Conservation (phyloP, 2,888 invertebrate species). For the Mesorhabditis belari region DNA sequence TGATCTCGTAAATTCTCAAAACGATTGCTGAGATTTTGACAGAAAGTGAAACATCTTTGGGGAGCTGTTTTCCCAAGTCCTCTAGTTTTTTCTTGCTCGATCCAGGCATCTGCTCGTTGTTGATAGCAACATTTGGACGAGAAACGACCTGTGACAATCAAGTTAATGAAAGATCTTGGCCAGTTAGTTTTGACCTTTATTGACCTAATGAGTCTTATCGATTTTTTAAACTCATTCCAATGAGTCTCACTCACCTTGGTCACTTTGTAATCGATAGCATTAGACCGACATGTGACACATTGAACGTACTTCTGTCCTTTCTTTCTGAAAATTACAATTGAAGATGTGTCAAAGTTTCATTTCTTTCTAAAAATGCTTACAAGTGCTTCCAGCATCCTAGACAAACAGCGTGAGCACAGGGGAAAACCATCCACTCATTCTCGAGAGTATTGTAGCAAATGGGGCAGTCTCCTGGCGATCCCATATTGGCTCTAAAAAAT, state of each 20-base stretch:
- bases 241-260: background rate
- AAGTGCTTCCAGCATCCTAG: constrained; percentile 62
- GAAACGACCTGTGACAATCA: too few relatives aligned
- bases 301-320: background rate
- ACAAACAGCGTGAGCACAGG: constrained; percentile 71
- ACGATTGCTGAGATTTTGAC: background rate
- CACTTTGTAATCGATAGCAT: background rate
- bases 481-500: background rate
- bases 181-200: too few relatives aligned
- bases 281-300: background rate
- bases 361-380: too few relatives aligned
- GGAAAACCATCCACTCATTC: constrained; percentile 66
- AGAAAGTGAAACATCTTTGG: background rate
- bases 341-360: too few relatives aligned
- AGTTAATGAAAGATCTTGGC: too few relatives aligned
- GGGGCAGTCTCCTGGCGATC: constrained; percentile 61
- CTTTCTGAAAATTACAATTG: background rate
- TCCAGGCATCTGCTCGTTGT: too few relatives aligned
- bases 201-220: background rate
- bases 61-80: too few relatives aligned
- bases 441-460: constrained; percentile 65
- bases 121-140: too few relatives aligned
- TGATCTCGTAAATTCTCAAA: background rate
- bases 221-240: background rate
- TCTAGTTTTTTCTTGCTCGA: too few relatives aligned